phyloP scores from a whole-genome alignment of 2,113 vertebrate genomes.

The Lucifuga dentata region DNA sequence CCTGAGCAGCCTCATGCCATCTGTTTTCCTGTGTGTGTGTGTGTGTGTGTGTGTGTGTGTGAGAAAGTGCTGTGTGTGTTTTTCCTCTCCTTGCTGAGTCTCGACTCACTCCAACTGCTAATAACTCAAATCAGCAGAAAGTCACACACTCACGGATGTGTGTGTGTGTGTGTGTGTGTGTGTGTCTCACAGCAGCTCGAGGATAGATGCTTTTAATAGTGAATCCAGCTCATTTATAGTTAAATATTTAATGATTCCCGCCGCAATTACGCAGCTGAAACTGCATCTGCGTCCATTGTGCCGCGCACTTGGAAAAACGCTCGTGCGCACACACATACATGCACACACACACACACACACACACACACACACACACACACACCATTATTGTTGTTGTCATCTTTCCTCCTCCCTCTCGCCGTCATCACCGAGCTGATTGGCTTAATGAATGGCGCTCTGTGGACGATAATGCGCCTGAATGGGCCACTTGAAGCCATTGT shows the following conservation, averaged over 20 bases:
- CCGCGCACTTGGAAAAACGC: not conserved
- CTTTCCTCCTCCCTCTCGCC: slow-evolving; percentile 38
- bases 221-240: slow-evolving; percentile 59
- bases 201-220: slow-evolving; percentile 41
- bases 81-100: slow-evolving; percentile 10
- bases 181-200: not conserved
- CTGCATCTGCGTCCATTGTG: slow-evolving; percentile 59
- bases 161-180: slow-evolving; percentile 5
- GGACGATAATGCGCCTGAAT: slow-evolving; percentile 61
- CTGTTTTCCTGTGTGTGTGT: slow-evolving; percentile 54
- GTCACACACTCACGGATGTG: slow-evolving; percentile 53
- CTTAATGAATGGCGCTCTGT: slow-evolving; percentile 67
- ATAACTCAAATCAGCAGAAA: slow-evolving; percentile 71
- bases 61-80: not conserved
- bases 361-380: not conserved
- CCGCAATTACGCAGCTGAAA: slow-evolving; percentile 51
- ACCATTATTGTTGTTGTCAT: no score
- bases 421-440: slow-evolving; percentile 64
- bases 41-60: slow-evolving; percentile 13
- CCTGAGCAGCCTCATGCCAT: slow-evolving; percentile 58
- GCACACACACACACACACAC: not conserved
- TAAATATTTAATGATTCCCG: slow-evolving; percentile 66
- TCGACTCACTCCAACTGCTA: slow-evolving; percentile 62
- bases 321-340: not conserved
- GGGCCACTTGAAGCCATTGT: slow-evolving; percentile 49